phyloP scores from a whole-genome alignment of 2,797 vertebrate species.

The Anguilla pacifica region DNA sequence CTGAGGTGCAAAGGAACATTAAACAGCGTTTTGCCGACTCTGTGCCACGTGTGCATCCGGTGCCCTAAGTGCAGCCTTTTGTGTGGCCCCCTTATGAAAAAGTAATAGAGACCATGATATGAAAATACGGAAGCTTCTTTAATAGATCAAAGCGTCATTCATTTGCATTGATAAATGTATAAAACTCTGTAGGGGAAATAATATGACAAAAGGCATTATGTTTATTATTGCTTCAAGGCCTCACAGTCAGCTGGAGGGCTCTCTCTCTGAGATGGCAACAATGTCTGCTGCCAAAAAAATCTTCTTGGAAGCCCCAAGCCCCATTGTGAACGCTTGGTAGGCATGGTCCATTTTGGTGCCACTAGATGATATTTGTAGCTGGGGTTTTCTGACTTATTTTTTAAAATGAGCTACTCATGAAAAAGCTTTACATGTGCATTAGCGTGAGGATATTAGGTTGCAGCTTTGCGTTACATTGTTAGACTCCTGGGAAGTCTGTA shows the following conservation, averaged over 20 bases:
- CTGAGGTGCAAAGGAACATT: conserved; percentile 2
- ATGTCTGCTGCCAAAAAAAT: background rate
- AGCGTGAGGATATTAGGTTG: background rate
- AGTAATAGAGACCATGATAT: background rate
- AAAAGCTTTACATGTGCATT: background rate
- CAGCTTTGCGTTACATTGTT: background rate
- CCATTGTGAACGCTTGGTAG: background rate
- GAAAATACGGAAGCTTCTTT: background rate
- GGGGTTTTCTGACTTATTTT: background rate
- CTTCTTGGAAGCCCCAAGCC: background rate
- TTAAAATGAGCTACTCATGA: background rate
- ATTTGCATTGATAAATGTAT: background rate
- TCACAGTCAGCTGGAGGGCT: background rate
- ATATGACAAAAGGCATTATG: background rate
- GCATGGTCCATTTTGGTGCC: background rate
- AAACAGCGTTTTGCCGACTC: background rate
- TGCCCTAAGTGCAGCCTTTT: background rate
- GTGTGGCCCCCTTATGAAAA: background rate
- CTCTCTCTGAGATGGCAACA: background rate
- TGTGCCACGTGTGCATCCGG: background rate
- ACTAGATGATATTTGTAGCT: background rate
- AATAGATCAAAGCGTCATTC: background rate
- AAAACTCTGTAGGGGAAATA: background rate
- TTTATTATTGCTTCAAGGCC: background rate
- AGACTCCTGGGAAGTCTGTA: background rate